phyloP scores from a whole-genome alignment of 2,113 vertebrate species.

The Piprites chloris region DNA sequence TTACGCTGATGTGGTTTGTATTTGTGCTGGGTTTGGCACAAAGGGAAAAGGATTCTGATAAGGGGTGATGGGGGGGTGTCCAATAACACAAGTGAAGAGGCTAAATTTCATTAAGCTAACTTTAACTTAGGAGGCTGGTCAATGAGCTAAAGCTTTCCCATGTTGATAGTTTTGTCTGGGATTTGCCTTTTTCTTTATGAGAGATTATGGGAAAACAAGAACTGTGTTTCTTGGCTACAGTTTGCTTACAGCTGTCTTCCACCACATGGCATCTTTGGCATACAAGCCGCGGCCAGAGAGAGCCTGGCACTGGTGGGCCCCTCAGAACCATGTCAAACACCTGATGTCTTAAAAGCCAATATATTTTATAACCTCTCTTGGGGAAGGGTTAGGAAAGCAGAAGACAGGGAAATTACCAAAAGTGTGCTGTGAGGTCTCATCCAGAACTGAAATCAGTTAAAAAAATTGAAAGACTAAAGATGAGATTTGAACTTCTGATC shows the following conservation, averaged over 20 bases:
- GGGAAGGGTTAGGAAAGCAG: neutral
- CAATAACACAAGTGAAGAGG: neutral
- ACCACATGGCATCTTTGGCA: fast-evolving
- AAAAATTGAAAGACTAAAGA: neutral
- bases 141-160: neutral
- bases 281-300: neutral
- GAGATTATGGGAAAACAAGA: neutral
- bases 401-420: neutral
- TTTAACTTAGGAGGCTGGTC: neutral
- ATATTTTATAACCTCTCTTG: neutral
- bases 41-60: neutral
- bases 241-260: neutral
- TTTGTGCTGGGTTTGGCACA: neutral
- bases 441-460: neutral
- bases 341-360: neutral
- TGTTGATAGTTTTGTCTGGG: neutral
- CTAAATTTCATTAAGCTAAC: neutral
- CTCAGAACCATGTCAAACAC: neutral
- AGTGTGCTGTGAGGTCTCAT: neutral
- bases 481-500: neutral
- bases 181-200: neutral
- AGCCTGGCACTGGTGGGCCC: neutral
- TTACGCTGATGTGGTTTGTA: neutral
- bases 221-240: neutral
- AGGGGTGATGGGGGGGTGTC: neutral